Percentiles rank a stretch among this genome's conserved stretches.
Evolutionary conservation across 2,797 vertebrate species (phyloP).

Genomic region (Spondyliosoma cantharus): DNA sequence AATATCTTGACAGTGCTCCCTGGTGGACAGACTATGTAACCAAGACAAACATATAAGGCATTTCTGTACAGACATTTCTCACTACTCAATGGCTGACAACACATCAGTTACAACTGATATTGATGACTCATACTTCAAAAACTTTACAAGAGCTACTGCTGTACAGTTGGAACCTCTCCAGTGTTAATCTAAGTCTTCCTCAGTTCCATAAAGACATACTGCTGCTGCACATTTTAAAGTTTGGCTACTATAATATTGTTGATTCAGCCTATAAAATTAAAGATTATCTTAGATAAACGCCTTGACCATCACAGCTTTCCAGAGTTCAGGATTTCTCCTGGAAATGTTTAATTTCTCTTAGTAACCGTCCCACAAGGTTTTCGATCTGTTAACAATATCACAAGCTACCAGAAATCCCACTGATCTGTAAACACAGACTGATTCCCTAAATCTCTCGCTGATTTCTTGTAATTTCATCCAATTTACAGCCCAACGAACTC

Average conservation of each 20-base stretch:
- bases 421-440: neutral
- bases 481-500: neutral
- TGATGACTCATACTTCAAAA: neutral
- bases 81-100: neutral
- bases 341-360: neutral
- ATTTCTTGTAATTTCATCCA: neutral
- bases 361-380: neutral
- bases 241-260: too few relatives aligned
- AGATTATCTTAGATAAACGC: neutral
- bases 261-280: neutral
- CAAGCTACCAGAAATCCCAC: neutral
- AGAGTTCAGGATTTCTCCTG: neutral
- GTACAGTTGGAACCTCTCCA: neutral
- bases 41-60: neutral
- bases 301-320: neutral
- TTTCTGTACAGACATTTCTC: neutral
- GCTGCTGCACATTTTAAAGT: neutral
- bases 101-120: too few relatives aligned
- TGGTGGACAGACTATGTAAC: neutral
- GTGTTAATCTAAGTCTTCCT: neutral
- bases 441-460: neutral
- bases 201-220: neutral
- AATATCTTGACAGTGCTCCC: neutral
- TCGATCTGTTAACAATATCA: neutral
- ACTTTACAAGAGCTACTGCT: neutral